A percentile compares a stretch with the other conserved stretches of the same genome.
Evolutionary conservation across 2,888 invertebrate species (phyloP).

Genomic region (Drosophila paranaensis): DNA sequence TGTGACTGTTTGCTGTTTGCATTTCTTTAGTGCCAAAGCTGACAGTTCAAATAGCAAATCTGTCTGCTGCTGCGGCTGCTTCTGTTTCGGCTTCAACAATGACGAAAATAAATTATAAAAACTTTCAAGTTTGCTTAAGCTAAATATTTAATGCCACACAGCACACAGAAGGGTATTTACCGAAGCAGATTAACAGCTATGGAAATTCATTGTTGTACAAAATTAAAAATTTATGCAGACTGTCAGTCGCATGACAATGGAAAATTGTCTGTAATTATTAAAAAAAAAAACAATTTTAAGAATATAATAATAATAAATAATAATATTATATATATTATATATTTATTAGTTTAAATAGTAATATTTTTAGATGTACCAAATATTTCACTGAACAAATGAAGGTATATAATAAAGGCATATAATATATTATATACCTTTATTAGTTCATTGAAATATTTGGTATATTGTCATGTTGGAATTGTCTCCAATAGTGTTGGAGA

Average conservation of each 20-base stretch:
- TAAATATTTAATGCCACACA: conserved; percentile 3
- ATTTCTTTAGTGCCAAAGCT: conserved; percentile 42
- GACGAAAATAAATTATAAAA: conserved; percentile 10
- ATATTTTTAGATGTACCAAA: too few species aligned
- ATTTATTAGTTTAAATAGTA: too few species aligned
- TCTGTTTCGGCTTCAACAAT: conserved; percentile 20
- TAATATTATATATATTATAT: too few species aligned
- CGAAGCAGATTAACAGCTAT: not conserved
- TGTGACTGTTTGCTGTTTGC: conserved; percentile 22
- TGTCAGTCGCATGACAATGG: not conserved
- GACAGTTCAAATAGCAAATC: conserved; percentile 26
- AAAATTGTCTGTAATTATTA: too few species aligned
- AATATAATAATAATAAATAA: too few species aligned
- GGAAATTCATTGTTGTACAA: not conserved
- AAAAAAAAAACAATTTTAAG: too few species aligned
- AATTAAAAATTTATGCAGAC: not conserved
- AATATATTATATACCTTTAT: too few species aligned
- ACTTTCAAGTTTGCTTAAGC: conserved; percentile 3
- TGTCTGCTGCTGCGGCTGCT: conserved; percentile 21
- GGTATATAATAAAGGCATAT: too few species aligned
- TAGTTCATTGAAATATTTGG: too few species aligned
- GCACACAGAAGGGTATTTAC: not conserved
- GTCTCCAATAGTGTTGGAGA: too few species aligned
- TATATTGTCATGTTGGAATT: too few species aligned
- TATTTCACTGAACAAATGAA: too few species aligned